phyloP scores from a whole-genome alignment of 92 coral and sea anemone species.

The Parazoanthus swiftii region DNA sequence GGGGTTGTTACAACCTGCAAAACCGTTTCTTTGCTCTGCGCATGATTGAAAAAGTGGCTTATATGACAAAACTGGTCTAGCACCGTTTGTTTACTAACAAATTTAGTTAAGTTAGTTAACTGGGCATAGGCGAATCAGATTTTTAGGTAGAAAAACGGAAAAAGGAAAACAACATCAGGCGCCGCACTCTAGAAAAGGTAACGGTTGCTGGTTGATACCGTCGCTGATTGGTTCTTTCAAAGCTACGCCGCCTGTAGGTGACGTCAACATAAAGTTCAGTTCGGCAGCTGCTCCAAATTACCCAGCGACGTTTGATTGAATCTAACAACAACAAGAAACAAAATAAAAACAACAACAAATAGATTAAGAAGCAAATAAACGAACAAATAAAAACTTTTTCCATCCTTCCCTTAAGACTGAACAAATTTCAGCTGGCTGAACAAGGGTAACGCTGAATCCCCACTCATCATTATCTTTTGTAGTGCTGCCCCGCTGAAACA shows the following conservation, averaged over 20 bases:
- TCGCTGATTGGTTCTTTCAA: conserved; percentile 11
- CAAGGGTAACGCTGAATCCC: no score
- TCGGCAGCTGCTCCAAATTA: not conserved
- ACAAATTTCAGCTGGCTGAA: no score
- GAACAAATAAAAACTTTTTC: not conserved
- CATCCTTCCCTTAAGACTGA: no score
- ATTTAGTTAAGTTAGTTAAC: conserved; percentile 9
- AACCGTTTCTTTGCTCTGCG: no score
- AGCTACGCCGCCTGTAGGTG: conserved; percentile 11
- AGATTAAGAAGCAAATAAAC: not conserved
- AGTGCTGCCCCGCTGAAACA: conserved; percentile 2
- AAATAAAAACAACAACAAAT: not conserved
- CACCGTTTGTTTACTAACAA: no score
- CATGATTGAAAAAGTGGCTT: no score
- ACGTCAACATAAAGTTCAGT: not conserved
- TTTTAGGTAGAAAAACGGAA: not conserved
- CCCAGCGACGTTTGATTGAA: no score
- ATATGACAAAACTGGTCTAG: no score
- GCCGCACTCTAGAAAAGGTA: not conserved
- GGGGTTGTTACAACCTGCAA: no score
- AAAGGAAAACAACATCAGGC: not conserved
- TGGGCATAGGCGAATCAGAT: not conserved
- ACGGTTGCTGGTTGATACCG: not conserved
- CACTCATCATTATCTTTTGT: no score
- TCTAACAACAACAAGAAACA: not conserved